A percentile compares a stretch with the other conserved stretches of the same genome.
phyloP scores from a whole-genome alignment of 2,113 vertebrate genomes.

The Electrona antarctica region DNA sequence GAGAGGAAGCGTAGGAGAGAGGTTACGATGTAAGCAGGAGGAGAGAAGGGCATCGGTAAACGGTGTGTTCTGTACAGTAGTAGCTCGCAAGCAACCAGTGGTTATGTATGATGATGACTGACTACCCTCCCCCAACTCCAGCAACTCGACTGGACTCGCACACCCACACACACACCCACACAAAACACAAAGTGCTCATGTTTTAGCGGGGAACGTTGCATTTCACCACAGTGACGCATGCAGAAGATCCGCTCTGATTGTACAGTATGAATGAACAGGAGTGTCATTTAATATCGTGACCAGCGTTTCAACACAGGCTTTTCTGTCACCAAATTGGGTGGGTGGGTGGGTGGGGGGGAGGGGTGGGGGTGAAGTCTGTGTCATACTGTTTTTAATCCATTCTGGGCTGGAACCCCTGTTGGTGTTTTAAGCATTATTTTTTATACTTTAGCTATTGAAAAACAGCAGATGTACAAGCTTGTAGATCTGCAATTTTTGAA shows the following conservation, averaged over 20 bases:
- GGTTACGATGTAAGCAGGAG: not conserved
- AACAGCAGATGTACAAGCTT: no score
- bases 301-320: not conserved
- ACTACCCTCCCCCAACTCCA: no score
- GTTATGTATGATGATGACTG: not conserved
- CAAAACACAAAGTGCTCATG: not conserved
- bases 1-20: not conserved
- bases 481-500: no score
- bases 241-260: not conserved
- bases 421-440: no score
- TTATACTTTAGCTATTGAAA: no score
- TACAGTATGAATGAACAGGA: not conserved
- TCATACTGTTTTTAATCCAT: not conserved
- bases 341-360: not conserved
- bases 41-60: not conserved
- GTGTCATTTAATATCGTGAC: not conserved
- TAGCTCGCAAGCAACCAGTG: conserved; percentile 1
- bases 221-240: not conserved
- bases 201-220: not conserved
- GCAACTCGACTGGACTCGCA: no score
- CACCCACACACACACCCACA: conserved; percentile 10
- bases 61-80: not conserved
- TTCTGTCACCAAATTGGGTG: not conserved
- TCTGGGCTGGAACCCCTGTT: no score
- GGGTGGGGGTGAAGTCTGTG: not conserved